Base-by-base conservation (phyloP, 2,888 invertebrate genomes). In the Camponotus fellah region DNA sequence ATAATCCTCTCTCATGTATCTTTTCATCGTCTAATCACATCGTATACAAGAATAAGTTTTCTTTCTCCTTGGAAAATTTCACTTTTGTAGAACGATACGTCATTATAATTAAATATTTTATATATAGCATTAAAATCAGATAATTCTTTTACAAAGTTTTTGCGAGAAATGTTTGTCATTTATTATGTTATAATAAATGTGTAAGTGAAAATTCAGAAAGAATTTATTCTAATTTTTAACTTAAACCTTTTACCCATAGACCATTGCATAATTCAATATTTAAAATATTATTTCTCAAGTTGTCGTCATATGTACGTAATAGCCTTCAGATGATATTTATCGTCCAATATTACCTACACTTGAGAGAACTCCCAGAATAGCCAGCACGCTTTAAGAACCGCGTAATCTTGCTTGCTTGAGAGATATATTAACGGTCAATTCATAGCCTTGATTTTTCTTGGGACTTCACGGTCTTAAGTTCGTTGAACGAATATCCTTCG, bases 391-490 rank as follows among this genome's bases (percentile, higher is more conserved):
- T 49, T 49, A 80, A 80, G 12, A 80, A 72, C 60, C 72, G 0
- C 69, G 46, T 71, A 65, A 72, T 66, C 17, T 37, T 60, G 12
- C 21, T 62, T 46, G 34, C 37, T 21, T 46, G 46, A 4, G 1
- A 26, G 12, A 60, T 72, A 60, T 26, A 60, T 79, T 60, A 80
- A 46, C 34, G 26, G 66, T 65, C 53, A 43, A 79, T 0, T 43
- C 14, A 14, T n/a, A 3, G 21, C 79, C 72, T 80, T 80, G 72
- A 62, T 60, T 49, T 79, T 32, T 80, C 60, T 80, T 26, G 32
- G 46, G 49, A 6, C 60, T 72, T 80, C 40, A 79, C 79, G 17
- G 2, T 37, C 60, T 60, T 60, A 72, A 72, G 72, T 80, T 80
- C 79, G 72, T 62, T 26, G 72, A 72, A 72, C 79, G 60, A 72